Evolutionary conservation across 2,888 invertebrate genomes (phyloP), one percentile per base, ranked within the genome.

Genomic region (Thecophora atra): DNA sequence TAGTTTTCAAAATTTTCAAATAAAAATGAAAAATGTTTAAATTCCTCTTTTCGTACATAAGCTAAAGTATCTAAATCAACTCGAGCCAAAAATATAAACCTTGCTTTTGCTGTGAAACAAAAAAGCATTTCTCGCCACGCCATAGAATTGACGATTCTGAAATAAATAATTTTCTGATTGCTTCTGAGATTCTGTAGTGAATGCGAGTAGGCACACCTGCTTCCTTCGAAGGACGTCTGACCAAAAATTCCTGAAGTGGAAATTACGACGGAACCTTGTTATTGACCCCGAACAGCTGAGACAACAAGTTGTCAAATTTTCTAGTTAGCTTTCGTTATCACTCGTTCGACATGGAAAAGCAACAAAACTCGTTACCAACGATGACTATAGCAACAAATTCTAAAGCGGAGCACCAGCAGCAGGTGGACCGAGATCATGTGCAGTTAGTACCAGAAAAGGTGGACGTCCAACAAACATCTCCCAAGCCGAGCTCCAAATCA

Each of bases 331-430:
- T 24, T 44, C 51, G 28, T 11, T 15, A n/a, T 60, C 60, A 51
- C 62, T 69, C 60, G 52, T 52, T 51, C 15, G 30, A 70, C 24
- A 71, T 71, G 64, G 65, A 58, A 17, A n/a, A 71, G 44, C 54
- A 56, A 58, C 28, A 56, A 56, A 69, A 47, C 30, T 26, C 54
- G 26, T 17, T 19, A 24, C 7, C 37, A 37, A 19, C 26, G 42
- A 44, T 58, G 21, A 42, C 42, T 4, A 13, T 65, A 24, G 69
- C 47, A 69, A 44, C 42, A 26, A 28, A 60, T 17, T 58, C 24
- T 13, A 42, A 26, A n/a, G 6, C 21, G 44, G 54, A 56, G 47
- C 11, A 64, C 11, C 42, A 56, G 26, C 30, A 26, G 58, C 58
- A 54, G 19, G 28, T 26, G 44, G 30, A 67, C 13, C 67, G 58